Conservation (phyloP, 1,140 invertebrate genomes). For the Megathymus violae region DNA sequence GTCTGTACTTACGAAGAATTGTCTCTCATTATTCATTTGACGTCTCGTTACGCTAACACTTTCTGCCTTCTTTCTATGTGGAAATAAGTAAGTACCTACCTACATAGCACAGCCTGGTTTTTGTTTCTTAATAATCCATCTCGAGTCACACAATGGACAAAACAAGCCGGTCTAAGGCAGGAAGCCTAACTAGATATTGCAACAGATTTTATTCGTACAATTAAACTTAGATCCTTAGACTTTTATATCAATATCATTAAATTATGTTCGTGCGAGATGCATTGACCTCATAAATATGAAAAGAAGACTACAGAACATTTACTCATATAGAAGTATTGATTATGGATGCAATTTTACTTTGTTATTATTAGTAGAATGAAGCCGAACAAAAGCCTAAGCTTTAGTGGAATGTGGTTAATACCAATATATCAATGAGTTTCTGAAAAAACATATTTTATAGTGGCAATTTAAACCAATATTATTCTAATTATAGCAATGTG, state of each 20-base stretch:
- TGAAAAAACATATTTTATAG: no score
- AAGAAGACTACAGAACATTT: slow-evolving; percentile 2
- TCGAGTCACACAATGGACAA: slow-evolving; percentile 9
- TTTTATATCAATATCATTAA: slow-evolving; percentile 47
- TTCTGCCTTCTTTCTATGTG: slow-evolving; percentile 16
- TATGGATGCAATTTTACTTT: slow-evolving; percentile 27
- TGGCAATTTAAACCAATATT: no score
- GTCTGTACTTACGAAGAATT: slow-evolving; percentile 41
- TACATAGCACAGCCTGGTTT: slow-evolving; percentile 16
- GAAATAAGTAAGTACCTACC: slow-evolving; percentile 4
- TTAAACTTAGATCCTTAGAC: slow-evolving; percentile 51
- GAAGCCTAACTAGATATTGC: slow-evolving; percentile 35
- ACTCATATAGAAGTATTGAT: no score
- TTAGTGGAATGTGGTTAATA: slow-evolving; percentile 34
- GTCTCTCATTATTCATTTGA: slow-evolving; percentile 40
- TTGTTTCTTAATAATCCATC: slow-evolving; percentile 11
- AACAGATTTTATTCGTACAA: slow-evolving; percentile 39
- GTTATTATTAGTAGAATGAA: slow-evolving; percentile 30
- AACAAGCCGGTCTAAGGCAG: slow-evolving; percentile 1
- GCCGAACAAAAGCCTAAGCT: slow-evolving; percentile 38
- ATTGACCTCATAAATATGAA: slow-evolving; percentile 42
- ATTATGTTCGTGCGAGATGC: slow-evolving; percentile 52
- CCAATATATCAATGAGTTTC: no score
- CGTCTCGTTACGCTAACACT: slow-evolving; percentile 37
- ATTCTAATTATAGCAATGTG: no score